Percentiles rank a stretch among this genome's conserved stretches.
Evolutionary conservation across 2,888 invertebrate species (phyloP).

Genomic region (Barypeithes pellucidus): DNA sequence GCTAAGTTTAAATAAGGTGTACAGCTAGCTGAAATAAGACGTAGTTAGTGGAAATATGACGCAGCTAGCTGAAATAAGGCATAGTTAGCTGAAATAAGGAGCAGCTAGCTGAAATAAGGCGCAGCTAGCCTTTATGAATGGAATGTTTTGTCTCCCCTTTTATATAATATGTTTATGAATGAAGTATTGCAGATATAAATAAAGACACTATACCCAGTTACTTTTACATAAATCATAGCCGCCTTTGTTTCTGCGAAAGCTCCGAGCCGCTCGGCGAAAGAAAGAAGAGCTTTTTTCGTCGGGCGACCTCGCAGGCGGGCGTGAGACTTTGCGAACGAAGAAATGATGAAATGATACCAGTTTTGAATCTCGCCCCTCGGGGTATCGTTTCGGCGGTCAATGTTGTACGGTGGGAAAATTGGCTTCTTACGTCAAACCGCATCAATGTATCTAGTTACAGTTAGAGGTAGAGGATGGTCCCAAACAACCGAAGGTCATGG

Average conservation of each 20-base stretch:
- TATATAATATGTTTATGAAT: too few relatives aligned
- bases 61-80: too few relatives aligned
- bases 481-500: background rate
- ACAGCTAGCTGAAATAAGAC: too few relatives aligned
- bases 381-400: conserved; percentile 30
- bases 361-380: conserved; percentile 32
- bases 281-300: conserved; percentile 29
- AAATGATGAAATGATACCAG: conserved; percentile 42
- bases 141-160: background rate
- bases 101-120: too few relatives aligned
- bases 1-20: too few relatives aligned
- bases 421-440: background rate
- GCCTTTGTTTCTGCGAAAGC: conserved; percentile 45
- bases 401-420: conserved; percentile 18
- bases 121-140: too few relatives aligned
- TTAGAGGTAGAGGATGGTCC: background rate
- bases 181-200: background rate
- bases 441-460: background rate
- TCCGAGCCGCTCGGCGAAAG: conserved; percentile 27
- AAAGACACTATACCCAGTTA: conserved; percentile 5
- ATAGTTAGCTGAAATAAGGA: too few relatives aligned
- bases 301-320: conserved; percentile 28
- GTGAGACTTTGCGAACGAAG: conserved; percentile 26
- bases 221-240: conserved; percentile 42
- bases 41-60: too few relatives aligned